Base-by-base conservation (phyloP, 2,797 vertebrate species). In the Craterocephalus amniculus region DNA sequence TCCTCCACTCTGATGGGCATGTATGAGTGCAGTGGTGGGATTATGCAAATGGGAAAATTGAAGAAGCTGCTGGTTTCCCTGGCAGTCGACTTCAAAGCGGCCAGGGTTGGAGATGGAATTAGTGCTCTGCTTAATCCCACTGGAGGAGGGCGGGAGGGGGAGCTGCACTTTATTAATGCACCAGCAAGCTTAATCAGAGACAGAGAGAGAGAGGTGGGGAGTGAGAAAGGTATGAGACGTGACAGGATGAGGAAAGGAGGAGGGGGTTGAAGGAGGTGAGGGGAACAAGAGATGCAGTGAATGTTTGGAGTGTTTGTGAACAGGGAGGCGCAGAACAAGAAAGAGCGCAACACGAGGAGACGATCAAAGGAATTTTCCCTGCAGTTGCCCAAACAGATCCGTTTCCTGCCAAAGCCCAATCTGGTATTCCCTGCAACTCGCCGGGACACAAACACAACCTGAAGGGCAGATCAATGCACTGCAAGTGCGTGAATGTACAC, bases 11-110 rank as follows among this genome's bases (percentile, higher is more conserved):
- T 89, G 91, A 92, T 91, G 86, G 87, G 87, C 88, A 77, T 85
- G 84, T 86, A 81, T 83, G 81, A 83, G 87, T 84, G 81, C 85
- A 89, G 89, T 79, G 83, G 84, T 83, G 79, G 91, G 93, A 94
- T 94, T 94, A 94, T 93, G 92, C 85, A 93, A 94, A 93, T 92
- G 61, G 72, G 0, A n/a, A 83, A 84, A 83, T 72, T 85, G 85
- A 89, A 90, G 91, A 79, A 90, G 83, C 85, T 45, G 69, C 74
- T 62, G 71, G 81, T 83, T 87, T 87, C 80, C 76, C 88, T 90
- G 85, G 85, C 88, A 92, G 88, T 91, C 79, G 66, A 93, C 92
- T 93, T 94, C 92, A 94, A 94, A 94, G 93, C 87, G 43, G 83
- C 72, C 79, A 69, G 83, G 80, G 88, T 89, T 81, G 90, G 85